Conservation (phyloP, 2,113 vertebrate genomes). For the Sylvia atricapilla region DNA sequence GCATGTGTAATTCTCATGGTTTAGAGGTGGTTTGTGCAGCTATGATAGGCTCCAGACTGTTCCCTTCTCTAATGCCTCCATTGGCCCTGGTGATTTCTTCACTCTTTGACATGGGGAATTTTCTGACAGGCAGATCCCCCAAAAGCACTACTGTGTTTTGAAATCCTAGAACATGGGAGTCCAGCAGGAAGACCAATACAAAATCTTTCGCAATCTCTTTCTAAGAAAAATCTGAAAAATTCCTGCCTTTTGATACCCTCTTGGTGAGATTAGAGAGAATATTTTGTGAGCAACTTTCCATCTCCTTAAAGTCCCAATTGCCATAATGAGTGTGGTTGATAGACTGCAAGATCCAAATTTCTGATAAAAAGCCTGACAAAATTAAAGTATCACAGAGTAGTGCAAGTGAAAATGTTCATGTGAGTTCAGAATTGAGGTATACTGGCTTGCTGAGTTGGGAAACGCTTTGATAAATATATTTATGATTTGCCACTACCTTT, state of each 20-base stretch:
- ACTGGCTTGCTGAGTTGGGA: neutral
- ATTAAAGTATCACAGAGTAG: neutral
- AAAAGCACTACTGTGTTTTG: neutral
- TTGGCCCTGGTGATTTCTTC: neutral
- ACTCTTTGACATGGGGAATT: neutral
- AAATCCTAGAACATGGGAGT: neutral
- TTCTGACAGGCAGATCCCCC: neutral
- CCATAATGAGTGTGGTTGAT: neutral
- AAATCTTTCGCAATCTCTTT: neutral
- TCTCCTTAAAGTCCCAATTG: neutral
- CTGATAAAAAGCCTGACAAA: neutral
- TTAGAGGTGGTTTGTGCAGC: neutral
- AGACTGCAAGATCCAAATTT: neutral
- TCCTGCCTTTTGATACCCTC: neutral
- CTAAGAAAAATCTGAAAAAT: neutral
- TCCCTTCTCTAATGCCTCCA: neutral
- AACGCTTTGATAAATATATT: neutral
- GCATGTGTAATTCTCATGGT: slow-evolving; percentile 32
- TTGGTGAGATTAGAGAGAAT: neutral
- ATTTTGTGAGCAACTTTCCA: neutral
- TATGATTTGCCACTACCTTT: neutral
- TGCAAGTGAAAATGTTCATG: neutral
- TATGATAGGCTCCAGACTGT: neutral
- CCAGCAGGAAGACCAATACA: neutral
- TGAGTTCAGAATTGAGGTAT: neutral